Evolutionary conservation across 30 jellyfish, hydroid and myxozoan species (phyloP).

Genomic region (Haliclystus octoradiatus): DNA sequence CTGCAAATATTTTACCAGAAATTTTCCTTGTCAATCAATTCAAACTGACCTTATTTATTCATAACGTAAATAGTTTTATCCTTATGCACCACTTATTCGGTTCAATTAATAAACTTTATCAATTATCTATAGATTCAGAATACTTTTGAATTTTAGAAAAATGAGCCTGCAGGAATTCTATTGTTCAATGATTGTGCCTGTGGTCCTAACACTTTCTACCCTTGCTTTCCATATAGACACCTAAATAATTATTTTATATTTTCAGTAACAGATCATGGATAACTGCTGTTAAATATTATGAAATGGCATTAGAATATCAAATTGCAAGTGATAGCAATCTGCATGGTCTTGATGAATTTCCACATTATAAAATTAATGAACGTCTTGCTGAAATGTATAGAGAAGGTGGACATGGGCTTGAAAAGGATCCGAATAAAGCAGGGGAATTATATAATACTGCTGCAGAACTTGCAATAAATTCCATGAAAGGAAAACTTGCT

Average conservation of each 20-base stretch:
- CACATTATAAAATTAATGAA: slow-evolving; percentile 69
- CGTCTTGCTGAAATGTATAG: slow-evolving; percentile 95
- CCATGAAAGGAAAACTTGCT: slow-evolving; percentile 90
- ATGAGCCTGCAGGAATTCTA: no score
- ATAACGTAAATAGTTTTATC: no score
- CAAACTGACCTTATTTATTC: no score
- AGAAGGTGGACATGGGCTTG: slow-evolving; percentile 86
- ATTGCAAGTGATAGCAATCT: slow-evolving; percentile 15
- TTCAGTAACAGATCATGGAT: slow-evolving; percentile 71
- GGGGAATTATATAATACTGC: slow-evolving; percentile 90
- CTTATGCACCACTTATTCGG: no score
- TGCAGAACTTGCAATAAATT: slow-evolving; percentile 86
- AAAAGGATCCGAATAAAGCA: slow-evolving; percentile 62
- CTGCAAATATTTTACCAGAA: no score
- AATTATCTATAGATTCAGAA: no score
- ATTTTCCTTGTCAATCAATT: no score
- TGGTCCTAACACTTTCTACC: no score
- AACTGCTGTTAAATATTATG: slow-evolving; percentile 82
- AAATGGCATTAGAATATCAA: slow-evolving; percentile 35
- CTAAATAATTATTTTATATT: not conserved
- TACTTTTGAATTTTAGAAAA: no score
- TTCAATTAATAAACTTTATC: no score
- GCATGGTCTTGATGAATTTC: slow-evolving; percentile 38
- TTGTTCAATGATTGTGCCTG: no score
- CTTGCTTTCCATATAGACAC: no score